Conservation (phyloP, 2,113 vertebrate species). For the Ptilonorhynchus violaceus region DNA sequence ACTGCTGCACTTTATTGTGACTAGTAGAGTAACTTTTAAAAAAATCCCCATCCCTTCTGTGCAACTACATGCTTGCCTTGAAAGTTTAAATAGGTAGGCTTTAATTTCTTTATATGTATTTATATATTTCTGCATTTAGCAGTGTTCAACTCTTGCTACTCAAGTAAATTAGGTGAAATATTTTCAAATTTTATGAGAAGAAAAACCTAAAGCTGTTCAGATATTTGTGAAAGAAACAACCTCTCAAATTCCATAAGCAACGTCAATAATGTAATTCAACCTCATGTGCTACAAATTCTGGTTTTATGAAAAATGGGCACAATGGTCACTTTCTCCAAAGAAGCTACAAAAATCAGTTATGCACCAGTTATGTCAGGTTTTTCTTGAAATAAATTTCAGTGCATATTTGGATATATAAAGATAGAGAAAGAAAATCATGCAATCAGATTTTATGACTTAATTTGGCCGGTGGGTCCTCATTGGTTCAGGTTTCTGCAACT, state of each 20-base stretch:
- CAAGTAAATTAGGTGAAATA: neutral
- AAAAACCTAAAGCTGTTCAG: neutral
- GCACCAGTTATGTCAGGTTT: neutral
- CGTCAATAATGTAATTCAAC: neutral
- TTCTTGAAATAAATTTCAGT: neutral
- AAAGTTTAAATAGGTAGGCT: neutral
- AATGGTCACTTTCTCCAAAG: neutral
- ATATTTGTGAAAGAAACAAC: neutral
- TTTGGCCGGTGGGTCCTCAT: neutral
- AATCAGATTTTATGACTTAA: neutral
- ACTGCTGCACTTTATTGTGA: accelerated
- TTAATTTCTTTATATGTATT: neutral
- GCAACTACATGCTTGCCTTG: neutral
- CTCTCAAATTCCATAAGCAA: neutral
- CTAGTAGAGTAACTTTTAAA: neutral
- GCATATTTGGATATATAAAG: neutral
- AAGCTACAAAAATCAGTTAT: neutral
- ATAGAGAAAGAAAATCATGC: neutral
- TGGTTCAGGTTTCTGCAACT: neutral
- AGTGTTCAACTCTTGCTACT: neutral
- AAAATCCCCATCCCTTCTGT: neutral
- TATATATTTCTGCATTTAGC: neutral
- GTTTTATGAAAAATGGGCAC: neutral
- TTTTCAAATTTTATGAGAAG: neutral
- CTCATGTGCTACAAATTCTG: neutral